These are phyloP conservation scores for Autographa pulchrina DNA, from an alignment of 2,888 invertebrate species.

Conservation along the genomic window DNA sequence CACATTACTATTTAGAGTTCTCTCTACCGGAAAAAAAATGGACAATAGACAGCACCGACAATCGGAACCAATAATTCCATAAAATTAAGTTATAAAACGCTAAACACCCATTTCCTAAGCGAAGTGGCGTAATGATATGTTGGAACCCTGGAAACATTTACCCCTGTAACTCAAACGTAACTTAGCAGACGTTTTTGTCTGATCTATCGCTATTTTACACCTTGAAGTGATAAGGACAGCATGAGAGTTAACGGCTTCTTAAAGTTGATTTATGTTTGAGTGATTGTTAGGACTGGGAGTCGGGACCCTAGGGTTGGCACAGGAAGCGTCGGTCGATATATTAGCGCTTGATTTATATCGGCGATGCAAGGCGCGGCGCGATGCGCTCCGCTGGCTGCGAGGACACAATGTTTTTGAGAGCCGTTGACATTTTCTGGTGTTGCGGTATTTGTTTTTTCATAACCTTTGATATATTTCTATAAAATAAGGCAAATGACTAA, in stretches of 20 bases:
- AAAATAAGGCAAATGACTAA: no score
- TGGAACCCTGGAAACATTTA: slow-evolving; percentile 48
- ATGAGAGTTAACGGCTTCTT: no score
- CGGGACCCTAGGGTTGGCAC: slow-evolving; percentile 48
- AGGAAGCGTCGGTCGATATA: slow-evolving; percentile 84
- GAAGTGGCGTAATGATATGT: slow-evolving; percentile 51
- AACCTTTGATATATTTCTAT: background rate
- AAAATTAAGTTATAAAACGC: slow-evolving; percentile 56
- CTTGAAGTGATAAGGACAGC: no score
- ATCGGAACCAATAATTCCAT: slow-evolving; percentile 51
- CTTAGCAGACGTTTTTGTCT: no score
- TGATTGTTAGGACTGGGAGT: background rate
- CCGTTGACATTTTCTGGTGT: slow-evolving; percentile 18
- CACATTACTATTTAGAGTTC: background rate
- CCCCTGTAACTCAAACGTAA: background rate
- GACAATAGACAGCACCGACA: slow-evolving; percentile 46
- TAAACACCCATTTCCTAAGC: slow-evolving; percentile 60
- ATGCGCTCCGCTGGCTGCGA: slow-evolving; percentile 71
- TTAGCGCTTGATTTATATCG: slow-evolving; percentile 86
- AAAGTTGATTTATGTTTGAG: no score
- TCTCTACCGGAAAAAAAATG: slow-evolving; percentile 43
- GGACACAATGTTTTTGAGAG: slow-evolving; percentile 42
- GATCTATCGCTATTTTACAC: no score
- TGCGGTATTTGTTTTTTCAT: slow-evolving; percentile 17
- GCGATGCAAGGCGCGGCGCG: slow-evolving; percentile 80